These are phyloP conservation scores for Hemicordylus capensis DNA, from an alignment of 2,113 vertebrate genomes.

Conservation along the genomic window DNA sequence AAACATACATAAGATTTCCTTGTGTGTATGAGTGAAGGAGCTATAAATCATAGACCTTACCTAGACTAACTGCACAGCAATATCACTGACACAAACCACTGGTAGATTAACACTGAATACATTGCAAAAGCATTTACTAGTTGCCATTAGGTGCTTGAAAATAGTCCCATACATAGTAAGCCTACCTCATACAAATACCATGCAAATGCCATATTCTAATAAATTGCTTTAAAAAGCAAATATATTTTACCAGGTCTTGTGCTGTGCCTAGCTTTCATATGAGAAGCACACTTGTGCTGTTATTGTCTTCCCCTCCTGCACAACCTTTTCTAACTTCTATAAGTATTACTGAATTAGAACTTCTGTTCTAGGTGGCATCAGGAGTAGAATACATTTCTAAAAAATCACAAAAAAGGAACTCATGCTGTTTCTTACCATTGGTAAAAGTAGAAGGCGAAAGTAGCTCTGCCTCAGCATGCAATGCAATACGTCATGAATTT, in stretches of 20 bases:
- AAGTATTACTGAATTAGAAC: background rate
- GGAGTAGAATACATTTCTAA: background rate
- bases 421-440: slow-evolving; percentile 29
- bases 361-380: slow-evolving; percentile 1
- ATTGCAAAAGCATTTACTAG: background rate
- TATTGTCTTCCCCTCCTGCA: slow-evolving; percentile 9
- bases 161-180: background rate
- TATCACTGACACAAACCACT: background rate
- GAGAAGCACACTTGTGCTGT: slow-evolving; percentile 1
- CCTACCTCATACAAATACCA: background rate
- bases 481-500: slow-evolving; percentile 57
- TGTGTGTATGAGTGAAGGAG: too few relatives aligned
- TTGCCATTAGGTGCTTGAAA: background rate
- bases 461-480: slow-evolving; percentile 48
- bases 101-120: background rate
- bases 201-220: background rate
- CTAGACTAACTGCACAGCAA: too few relatives aligned
- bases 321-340: background rate
- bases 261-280: slow-evolving; percentile 36
- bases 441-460: slow-evolving; percentile 13
- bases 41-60: too few relatives aligned
- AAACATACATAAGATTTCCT: too few relatives aligned
- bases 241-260: background rate
- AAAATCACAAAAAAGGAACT: slow-evolving; percentile 39
- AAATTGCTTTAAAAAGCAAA: background rate